Percentiles rank a stretch among this genome's conserved stretches.
These are phyloP conservation scores for Synergus gifuensis DNA, from an alignment of 2,888 invertebrate species.

Conservation along the genomic window DNA sequence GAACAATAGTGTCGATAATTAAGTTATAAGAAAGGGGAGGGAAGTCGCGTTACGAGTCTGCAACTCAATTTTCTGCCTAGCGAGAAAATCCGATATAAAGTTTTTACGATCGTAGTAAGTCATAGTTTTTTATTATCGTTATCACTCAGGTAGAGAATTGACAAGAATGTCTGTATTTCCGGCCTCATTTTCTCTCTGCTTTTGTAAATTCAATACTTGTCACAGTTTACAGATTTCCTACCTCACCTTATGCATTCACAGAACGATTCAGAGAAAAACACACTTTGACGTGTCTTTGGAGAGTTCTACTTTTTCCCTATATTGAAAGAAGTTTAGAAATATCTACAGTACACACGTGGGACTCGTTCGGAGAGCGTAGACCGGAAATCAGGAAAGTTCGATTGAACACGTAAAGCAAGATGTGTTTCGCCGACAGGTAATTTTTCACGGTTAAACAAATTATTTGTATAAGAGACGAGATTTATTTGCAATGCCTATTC, in stretches of 20 bases:
- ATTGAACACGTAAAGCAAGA: conserved; percentile 24
- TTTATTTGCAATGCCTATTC: not conserved
- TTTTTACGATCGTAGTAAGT: conserved; percentile 8
- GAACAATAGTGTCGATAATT: not conserved
- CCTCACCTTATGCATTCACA: conserved; percentile 17
- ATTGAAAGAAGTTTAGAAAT: conserved; percentile 36
- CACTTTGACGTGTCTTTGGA: conserved; percentile 22
- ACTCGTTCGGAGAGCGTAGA: conserved; percentile 22
- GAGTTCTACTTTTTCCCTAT: conserved; percentile 23
- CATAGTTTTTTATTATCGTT: conserved; percentile 1
- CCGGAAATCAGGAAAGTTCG: conserved; percentile 34
- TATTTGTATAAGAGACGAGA: not conserved
- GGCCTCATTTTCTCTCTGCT: conserved; percentile 6
- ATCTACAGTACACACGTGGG: conserved; percentile 26
- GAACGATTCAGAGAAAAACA: conserved; percentile 19
- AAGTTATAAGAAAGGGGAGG: not conserved
- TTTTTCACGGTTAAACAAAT: conserved; percentile 12
- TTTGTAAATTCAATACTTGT: conserved; percentile 42
- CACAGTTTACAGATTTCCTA: conserved; percentile 33
- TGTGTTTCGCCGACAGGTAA: conserved; percentile 3
- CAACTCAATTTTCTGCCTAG: conserved; percentile 8
- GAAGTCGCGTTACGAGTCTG: not conserved
- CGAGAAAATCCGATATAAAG: not conserved
- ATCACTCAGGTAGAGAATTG: not conserved
- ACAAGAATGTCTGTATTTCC: not conserved